A percentile compares a stretch with the other conserved stretches of the same genome.
These are phyloP conservation scores for Chaetodon auriga DNA, from an alignment of 2,113 vertebrate genomes.

Conservation along the genomic window DNA sequence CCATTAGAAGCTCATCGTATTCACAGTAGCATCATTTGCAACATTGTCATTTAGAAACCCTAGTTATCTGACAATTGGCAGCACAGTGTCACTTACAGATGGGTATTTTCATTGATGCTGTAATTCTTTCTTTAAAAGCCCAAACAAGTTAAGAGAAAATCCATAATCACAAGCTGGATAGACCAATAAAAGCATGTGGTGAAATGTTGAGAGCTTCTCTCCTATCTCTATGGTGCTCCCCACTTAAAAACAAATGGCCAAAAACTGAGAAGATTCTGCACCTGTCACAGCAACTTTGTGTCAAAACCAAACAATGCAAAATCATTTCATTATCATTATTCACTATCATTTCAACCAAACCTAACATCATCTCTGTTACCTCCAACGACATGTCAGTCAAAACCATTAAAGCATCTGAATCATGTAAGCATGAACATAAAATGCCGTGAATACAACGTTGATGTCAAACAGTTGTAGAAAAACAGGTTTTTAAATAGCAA, in stretches of 20 bases:
- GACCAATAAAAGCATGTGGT: constrained; percentile 9
- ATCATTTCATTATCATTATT: background rate
- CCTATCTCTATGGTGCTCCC: background rate
- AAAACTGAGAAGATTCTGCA: background rate
- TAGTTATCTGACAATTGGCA: constrained; percentile 14
- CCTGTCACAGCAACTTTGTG: constrained; percentile 13
- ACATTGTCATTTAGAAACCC: constrained; percentile 39
- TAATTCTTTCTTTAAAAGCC: constrained; percentile 31
- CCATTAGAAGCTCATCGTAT: constrained; percentile 39
- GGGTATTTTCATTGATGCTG: constrained; percentile 14
- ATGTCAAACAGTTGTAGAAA: too few species aligned
- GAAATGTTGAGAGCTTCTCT: background rate
- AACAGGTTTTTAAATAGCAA: too few species aligned
- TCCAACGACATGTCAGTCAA: background rate
- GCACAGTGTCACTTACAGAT: constrained; percentile 16
- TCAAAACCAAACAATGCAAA: background rate
- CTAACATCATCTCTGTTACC: background rate
- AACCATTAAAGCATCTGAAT: constrained; percentile 1
- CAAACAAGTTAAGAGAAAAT: constrained; percentile 35
- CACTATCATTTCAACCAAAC: background rate
- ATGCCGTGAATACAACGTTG: too few species aligned
- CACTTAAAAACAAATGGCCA: background rate
- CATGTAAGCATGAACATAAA: background rate
- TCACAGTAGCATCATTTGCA: constrained; percentile 34
- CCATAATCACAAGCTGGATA: constrained; percentile 11